These are phyloP conservation scores for Heliconius eleuchia DNA, from an alignment of 1,140 invertebrate species.

Conservation along the genomic window DNA sequence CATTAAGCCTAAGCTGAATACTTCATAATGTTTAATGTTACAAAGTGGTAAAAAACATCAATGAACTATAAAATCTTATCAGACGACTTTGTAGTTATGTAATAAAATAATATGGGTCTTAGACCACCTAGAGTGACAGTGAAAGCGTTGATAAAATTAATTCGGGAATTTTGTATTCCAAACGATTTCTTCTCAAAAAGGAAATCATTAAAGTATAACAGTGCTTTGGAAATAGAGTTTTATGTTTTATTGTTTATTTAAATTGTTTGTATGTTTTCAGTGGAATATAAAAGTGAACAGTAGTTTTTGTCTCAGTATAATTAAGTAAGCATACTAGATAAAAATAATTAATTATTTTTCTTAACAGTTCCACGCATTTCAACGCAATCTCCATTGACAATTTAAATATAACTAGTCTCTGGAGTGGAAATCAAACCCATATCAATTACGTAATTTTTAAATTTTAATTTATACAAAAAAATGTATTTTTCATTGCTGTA, in stretches of 20 bases:
- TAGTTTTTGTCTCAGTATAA: not conserved
- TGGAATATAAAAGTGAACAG: not conserved
- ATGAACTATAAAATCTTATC: slow-evolving; percentile 66
- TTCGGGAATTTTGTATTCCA: slow-evolving; percentile 51
- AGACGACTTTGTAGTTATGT: slow-evolving; percentile 44
- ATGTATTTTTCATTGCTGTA: no score
- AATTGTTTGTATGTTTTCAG: not conserved
- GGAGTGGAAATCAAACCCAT: no score
- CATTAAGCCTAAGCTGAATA: not conserved
- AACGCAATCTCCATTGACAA: no score
- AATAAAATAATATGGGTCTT: slow-evolving; percentile 50
- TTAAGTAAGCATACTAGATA: no score
- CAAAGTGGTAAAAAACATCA: slow-evolving; percentile 48
- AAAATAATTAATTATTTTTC: no score
- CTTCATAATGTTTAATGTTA: slow-evolving; percentile 46
- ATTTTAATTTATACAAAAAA: no score
- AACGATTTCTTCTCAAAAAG: slow-evolving; percentile 40
- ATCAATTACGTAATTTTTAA: no score
- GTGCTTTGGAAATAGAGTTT: not conserved
- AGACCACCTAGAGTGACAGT: slow-evolving; percentile 62
- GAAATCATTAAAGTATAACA: slow-evolving; percentile 28
- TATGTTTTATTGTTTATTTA: not conserved
- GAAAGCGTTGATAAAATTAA: slow-evolving; percentile 44
- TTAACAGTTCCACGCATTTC: no score
- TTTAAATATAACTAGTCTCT: no score